A percentile compares a stretch with the other conserved stretches of the same genome.
These are phyloP conservation scores for Mustela nigripes DNA, from an alignment of 2,113 vertebrate genomes.

Conservation along the genomic window DNA sequence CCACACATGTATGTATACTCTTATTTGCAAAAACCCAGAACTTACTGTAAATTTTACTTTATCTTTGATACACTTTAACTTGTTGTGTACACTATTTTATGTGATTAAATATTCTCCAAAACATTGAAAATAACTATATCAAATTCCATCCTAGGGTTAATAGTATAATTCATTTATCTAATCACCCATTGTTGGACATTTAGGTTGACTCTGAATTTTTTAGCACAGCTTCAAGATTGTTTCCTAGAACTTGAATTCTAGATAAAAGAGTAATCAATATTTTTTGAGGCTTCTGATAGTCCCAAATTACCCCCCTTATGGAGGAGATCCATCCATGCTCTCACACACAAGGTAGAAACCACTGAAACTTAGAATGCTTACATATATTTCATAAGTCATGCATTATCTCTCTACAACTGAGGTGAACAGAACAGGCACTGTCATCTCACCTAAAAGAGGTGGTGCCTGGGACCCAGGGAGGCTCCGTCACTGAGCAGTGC, in stretches of 20 bases:
- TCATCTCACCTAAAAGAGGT: neutral
- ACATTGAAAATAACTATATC: neutral
- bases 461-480: neutral
- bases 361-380: neutral
- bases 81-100: neutral
- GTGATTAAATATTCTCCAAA: neutral
- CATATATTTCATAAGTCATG: neutral
- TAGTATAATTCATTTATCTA: neutral
- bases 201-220: conserved; percentile 40
- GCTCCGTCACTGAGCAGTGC: neutral
- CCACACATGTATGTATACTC: neutral
- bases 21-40: neutral
- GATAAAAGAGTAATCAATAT: neutral
- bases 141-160: neutral
- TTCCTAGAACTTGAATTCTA: conserved; percentile 38
- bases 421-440: neutral
- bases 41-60: neutral
- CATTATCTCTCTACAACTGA: neutral
- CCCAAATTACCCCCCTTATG: neutral
- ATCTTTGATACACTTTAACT: neutral
- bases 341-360: neutral
- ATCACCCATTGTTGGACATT: neutral
- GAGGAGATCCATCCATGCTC: neutral
- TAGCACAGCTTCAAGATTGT: neutral
- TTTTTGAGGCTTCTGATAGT: neutral